Evolutionary conservation across 2,113 vertebrate species (phyloP).

Genomic region (Neofelis nebulosa): DNA sequence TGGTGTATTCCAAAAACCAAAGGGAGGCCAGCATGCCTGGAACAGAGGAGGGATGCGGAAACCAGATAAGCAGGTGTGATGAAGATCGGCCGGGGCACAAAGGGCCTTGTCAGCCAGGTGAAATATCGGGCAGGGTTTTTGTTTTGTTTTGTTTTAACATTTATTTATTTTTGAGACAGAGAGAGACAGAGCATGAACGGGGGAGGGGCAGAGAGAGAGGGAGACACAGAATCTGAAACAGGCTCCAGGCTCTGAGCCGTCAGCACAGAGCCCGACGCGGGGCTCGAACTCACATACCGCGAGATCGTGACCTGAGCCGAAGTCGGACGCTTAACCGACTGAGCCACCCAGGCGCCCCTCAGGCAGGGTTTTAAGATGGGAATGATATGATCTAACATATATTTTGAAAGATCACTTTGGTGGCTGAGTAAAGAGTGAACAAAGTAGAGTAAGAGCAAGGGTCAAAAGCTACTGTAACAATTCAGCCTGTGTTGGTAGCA

Average conservation of each 20-base stretch:
- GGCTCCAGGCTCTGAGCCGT: too few relatives aligned
- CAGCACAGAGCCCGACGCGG: too few relatives aligned
- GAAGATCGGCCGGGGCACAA: not conserved
- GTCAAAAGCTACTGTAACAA: not conserved
- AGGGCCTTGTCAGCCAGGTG: not conserved
- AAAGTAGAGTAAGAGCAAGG: not conserved
- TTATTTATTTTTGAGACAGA: too few relatives aligned
- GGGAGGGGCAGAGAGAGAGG: too few relatives aligned
- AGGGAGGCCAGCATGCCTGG: not conserved
- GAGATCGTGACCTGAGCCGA: too few relatives aligned
- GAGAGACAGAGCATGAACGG: too few relatives aligned
- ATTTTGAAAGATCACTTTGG: not conserved
- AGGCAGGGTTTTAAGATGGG: not conserved
- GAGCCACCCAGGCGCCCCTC: too few relatives aligned
- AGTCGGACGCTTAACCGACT: too few relatives aligned
- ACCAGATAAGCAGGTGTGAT: not conserved
- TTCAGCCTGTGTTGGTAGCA: not conserved
- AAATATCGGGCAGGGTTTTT: not conserved
- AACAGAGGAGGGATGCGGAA: not conserved
- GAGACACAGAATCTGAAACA: too few relatives aligned
- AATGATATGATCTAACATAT: not conserved
- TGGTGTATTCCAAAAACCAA: not conserved
- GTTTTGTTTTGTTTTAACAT: too few relatives aligned
- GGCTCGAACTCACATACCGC: too few relatives aligned
- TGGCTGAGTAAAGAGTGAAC: not conserved